Conservation (phyloP, 2,113 vertebrate species). For the Ariopsis seemanni region DNA sequence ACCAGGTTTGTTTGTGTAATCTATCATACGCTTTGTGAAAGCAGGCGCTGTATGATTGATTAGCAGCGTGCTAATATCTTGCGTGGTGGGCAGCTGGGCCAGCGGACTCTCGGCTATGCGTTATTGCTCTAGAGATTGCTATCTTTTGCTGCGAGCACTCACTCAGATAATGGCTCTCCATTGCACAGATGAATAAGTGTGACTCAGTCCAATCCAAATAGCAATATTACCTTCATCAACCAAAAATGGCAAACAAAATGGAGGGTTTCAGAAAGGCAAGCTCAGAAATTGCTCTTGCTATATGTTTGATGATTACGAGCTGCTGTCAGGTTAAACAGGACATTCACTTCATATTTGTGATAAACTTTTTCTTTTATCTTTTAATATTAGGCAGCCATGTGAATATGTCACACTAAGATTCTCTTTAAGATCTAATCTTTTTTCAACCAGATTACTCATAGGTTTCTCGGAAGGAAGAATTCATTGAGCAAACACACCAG, state of each 20-base stretch:
- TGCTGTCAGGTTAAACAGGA: constrained; percentile 20
- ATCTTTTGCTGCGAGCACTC: constrained; percentile 65
- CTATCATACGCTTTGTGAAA: constrained; percentile 39
- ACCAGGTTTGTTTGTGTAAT: constrained; percentile 58
- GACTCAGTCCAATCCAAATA: constrained; percentile 71
- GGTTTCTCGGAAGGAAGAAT: constrained; percentile 20
- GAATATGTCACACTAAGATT: constrained; percentile 8
- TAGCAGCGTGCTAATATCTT: constrained; percentile 38
- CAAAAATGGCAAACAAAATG: constrained; percentile 50
- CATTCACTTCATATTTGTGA: constrained; percentile 27
- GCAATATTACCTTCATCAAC: constrained; percentile 56
- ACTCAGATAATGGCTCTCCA: constrained; percentile 64
- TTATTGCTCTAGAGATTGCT: constrained; percentile 70
- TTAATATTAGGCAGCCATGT: constrained; percentile 21
- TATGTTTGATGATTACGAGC: constrained; percentile 44
- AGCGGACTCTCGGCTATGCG: constrained; percentile 46
- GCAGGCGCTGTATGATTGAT: constrained; percentile 54
- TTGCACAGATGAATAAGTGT: constrained; percentile 62
- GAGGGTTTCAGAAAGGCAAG: constrained; percentile 58
- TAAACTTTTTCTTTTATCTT: constrained; percentile 36
- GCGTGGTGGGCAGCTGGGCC: constrained; percentile 25
- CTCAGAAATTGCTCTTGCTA: constrained; percentile 53
- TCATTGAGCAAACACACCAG: constrained; percentile 18
- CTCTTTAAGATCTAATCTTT: constrained; percentile 35
- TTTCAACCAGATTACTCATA: constrained; percentile 24